Evolutionary conservation across 2,888 invertebrate species (phyloP).

Genomic region (Aspidiotus destructor): DNA sequence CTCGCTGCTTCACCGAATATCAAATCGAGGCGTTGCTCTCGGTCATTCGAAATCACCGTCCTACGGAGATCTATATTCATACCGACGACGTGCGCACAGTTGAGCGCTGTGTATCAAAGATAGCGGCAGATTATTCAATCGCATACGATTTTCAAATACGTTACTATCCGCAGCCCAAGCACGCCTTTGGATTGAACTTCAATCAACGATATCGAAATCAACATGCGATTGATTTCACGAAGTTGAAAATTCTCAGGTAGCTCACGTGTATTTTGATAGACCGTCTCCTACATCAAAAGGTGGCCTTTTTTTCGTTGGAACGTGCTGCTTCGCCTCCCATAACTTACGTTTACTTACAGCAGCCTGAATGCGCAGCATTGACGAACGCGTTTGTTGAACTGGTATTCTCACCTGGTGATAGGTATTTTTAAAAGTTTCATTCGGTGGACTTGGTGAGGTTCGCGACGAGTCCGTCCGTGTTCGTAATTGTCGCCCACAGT

Average conservation of each 20-base stretch:
- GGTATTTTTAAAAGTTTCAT: background rate
- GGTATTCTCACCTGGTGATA: slow-evolving; percentile 1
- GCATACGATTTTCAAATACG: slow-evolving; percentile 7
- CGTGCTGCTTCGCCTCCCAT: background rate
- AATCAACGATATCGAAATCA: slow-evolving; percentile 1
- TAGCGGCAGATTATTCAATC: background rate
- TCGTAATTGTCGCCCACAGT: background rate
- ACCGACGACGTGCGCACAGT: slow-evolving; percentile 11
- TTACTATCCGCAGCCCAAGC: slow-evolving; percentile 18
- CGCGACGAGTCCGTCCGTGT: background rate
- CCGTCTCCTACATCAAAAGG: background rate
- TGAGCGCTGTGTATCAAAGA: background rate
- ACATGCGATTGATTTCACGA: slow-evolving; percentile 20
- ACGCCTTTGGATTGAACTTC: slow-evolving; percentile 19
- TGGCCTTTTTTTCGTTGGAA: background rate
- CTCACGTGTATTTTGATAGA: background rate
- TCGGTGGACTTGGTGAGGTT: background rate
- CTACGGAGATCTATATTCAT: slow-evolving; percentile 13
- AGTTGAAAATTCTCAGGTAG: slow-evolving; percentile 17
- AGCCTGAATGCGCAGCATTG: background rate
- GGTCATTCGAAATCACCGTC: slow-evolving; percentile 3
- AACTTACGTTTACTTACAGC: background rate
- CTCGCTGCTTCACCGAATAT: slow-evolving; percentile 13
- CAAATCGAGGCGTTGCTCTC: slow-evolving; percentile 6
- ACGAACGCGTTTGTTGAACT: slow-evolving; percentile 8